phyloP scores from a whole-genome alignment of 2,888 invertebrate genomes.

The Nomada goodeniana region DNA sequence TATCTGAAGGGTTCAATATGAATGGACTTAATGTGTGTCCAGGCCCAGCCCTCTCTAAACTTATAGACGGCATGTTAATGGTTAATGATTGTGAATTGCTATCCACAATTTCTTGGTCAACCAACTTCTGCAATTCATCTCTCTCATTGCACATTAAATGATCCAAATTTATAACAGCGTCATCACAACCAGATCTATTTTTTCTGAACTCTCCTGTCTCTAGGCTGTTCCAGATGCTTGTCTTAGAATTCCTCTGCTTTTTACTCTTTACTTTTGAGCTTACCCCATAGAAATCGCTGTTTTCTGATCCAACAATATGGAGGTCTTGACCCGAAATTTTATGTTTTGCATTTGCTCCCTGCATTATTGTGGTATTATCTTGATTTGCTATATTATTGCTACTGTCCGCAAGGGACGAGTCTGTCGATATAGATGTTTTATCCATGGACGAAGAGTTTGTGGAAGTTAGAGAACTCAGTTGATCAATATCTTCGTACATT shows the following conservation, averaged over 20 bases:
- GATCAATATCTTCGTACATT: constrained; percentile 81
- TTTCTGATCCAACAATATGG: constrained; percentile 50
- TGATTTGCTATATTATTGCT: constrained; percentile 55
- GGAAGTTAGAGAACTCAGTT: constrained; percentile 78
- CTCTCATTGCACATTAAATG: constrained; percentile 75
- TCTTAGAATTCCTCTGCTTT: constrained; percentile 69
- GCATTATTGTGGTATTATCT: constrained; percentile 43
- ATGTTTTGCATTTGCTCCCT: constrained; percentile 47
- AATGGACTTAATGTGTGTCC: constrained; percentile 79
- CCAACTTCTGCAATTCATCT: constrained; percentile 75
- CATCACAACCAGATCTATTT: constrained; percentile 61
- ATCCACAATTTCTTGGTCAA: constrained; percentile 72
- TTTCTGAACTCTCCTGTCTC: constrained; percentile 58
- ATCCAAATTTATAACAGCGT: constrained; percentile 78
- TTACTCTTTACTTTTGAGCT: constrained; percentile 60
- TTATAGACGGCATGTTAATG: constrained; percentile 78
- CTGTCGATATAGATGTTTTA: constrained; percentile 78
- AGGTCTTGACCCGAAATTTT: constrained; percentile 52
- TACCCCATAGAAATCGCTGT: constrained; percentile 39
- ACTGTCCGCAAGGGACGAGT: constrained; percentile 72
- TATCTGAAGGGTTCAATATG: constrained; percentile 82
- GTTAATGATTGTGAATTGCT: constrained; percentile 74
- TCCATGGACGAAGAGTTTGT: constrained; percentile 77
- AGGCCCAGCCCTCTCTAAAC: constrained; percentile 77
- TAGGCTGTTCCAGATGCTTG: constrained; percentile 62